A percentile compares a stretch with the other conserved stretches of the same genome.
phyloP scores from a whole-genome alignment of 1,140 invertebrate genomes.

The Lethocerus indicus region DNA sequence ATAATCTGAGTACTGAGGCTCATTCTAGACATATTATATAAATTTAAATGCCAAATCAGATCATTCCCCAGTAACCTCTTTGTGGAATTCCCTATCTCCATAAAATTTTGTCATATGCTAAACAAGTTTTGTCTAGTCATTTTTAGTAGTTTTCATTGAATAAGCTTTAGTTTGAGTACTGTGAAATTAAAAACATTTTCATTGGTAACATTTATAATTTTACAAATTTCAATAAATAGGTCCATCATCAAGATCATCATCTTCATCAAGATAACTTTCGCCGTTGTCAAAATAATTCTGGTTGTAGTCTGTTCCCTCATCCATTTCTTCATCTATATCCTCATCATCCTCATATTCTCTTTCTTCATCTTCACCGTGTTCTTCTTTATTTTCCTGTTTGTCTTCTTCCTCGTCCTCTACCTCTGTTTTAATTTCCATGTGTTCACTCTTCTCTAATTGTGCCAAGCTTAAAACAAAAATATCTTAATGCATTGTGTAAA shows the following conservation, averaged over 20 bases:
- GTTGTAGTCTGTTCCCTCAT: constrained; percentile 22
- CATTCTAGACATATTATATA: no score
- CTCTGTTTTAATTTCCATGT: constrained; percentile 28
- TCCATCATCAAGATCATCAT: constrained; percentile 71
- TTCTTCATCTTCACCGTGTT: constrained; percentile 23
- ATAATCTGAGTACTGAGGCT: no score
- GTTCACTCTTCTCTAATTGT: constrained; percentile 39
- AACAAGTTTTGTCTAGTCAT: no score
- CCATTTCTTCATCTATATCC: constrained; percentile 26
- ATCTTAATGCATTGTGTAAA: not conserved
- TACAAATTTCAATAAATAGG: constrained; percentile 32
- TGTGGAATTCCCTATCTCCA: no score
- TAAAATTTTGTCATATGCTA: no score
- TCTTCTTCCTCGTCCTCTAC: constrained; percentile 26
- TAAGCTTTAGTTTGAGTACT: no score
- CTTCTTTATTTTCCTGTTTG: constrained; percentile 22
- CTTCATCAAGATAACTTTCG: constrained; percentile 60
- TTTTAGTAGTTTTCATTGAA: no score
- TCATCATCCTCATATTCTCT: constrained; percentile 29
- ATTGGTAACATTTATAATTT: not conserved
- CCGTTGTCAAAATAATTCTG: constrained; percentile 60
- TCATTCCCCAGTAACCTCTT: no score
- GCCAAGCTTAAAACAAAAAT: constrained; percentile 26
- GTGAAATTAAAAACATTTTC: not conserved
- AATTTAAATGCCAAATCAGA: no score